A percentile compares a stretch with the other conserved stretches of the same genome.
phyloP scores from a whole-genome alignment of 2,888 invertebrate species.

The Lapara coniferarum region DNA sequence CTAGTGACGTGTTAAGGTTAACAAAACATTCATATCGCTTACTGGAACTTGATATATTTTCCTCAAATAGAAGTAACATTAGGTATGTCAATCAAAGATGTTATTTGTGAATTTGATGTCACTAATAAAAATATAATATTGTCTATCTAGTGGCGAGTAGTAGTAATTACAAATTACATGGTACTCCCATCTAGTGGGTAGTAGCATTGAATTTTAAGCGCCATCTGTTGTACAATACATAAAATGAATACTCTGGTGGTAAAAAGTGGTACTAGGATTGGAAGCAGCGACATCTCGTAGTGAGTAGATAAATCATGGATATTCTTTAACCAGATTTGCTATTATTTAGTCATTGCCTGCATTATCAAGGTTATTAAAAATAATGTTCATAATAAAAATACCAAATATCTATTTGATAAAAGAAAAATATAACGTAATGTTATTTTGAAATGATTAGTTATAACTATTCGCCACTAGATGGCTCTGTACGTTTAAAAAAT shows the following conservation, averaged over 20 bases:
- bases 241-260: slow-evolving; percentile 33
- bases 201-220: slow-evolving; percentile 32
- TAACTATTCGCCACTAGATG: slow-evolving; percentile 38
- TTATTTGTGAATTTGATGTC: too few relatives aligned
- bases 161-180: neutral
- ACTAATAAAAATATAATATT: neutral
- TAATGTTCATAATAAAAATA: too few relatives aligned
- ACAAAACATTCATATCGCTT: too few relatives aligned
- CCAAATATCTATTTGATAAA: too few relatives aligned
- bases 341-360: too few relatives aligned
- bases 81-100: too few relatives aligned
- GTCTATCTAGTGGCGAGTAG: slow-evolving; percentile 17
- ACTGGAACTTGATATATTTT: too few relatives aligned
- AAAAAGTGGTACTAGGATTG: slow-evolving; percentile 32
- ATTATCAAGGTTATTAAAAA: too few relatives aligned
- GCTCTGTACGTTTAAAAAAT: slow-evolving; percentile 16
- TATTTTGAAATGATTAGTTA: neutral
- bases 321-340: neutral
- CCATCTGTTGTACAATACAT: slow-evolving; percentile 43
- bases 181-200: slow-evolving; percentile 41
- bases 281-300: slow-evolving; percentile 39
- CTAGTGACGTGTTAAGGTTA: too few relatives aligned
- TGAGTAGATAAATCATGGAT: slow-evolving; percentile 30
- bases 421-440: too few relatives aligned
- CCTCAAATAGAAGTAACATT: too few relatives aligned